Conservation (phyloP, 1,140 invertebrate species). For the Ericerus pela region DNA sequence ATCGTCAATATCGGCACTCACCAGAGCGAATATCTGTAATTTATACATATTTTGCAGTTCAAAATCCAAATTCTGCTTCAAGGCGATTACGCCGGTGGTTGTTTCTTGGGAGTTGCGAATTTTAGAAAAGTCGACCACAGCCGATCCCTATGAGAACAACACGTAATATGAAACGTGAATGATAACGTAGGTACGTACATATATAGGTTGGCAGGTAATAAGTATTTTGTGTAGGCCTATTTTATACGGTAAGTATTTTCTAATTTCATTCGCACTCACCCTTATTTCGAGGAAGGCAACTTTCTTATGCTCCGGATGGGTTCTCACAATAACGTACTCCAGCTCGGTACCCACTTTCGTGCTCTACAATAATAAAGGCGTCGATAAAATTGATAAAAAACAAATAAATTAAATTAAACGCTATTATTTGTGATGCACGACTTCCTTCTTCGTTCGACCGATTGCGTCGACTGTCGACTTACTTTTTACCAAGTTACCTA, state of each 20-base stretch:
- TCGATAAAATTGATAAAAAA: background rate
- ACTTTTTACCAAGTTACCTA: too few relatives aligned
- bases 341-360: slow-evolving; percentile 62
- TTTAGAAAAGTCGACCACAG: slow-evolving; percentile 31
- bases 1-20: slow-evolving; percentile 43
- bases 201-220: too few relatives aligned
- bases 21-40: slow-evolving; percentile 61
- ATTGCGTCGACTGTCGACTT: too few relatives aligned
- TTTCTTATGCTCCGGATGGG: slow-evolving; percentile 57
- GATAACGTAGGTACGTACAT: too few relatives aligned
- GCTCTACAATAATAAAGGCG: slow-evolving; percentile 37
- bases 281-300: slow-evolving; percentile 63
- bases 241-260: background rate
- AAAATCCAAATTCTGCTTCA: slow-evolving; percentile 52
- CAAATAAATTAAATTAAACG: background rate
- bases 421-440: too few relatives aligned
- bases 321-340: slow-evolving; percentile 59
- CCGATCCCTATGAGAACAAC: slow-evolving; percentile 37
- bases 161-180: background rate
- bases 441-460: too few relatives aligned
- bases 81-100: slow-evolving; percentile 23
- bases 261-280: slow-evolving; percentile 34
- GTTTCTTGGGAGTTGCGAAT: slow-evolving; percentile 23
- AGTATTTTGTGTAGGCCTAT: too few relatives aligned
- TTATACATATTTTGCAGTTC: slow-evolving; percentile 72